Conservation (phyloP, 1,140 invertebrate genomes). For the Gonatopus flavifemur region DNA sequence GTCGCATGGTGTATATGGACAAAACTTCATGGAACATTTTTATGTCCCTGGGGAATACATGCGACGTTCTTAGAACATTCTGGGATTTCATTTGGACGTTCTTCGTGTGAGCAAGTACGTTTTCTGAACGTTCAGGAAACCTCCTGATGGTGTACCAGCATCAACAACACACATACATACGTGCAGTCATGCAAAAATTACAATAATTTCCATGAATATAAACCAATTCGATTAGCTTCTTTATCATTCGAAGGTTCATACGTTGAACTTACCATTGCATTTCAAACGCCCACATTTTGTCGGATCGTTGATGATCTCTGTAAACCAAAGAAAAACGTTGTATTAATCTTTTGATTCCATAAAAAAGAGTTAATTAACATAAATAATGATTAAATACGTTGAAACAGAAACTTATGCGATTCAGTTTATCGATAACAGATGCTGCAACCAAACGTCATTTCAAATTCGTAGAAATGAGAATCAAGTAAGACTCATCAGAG, state of each 20-base stretch:
- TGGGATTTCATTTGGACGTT: too few relatives aligned
- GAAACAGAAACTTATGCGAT: not conserved
- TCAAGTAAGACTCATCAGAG: conserved; percentile 7
- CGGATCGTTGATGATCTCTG: conserved; percentile 43
- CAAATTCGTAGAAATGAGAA: conserved; percentile 6
- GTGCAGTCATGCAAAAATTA: too few relatives aligned
- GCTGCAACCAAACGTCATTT: not conserved
- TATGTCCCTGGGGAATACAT: too few relatives aligned
- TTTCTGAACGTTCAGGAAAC: not conserved
- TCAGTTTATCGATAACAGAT: not conserved
- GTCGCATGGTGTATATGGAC: too few relatives aligned
- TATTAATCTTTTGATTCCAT: not conserved
- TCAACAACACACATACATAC: too few relatives aligned
- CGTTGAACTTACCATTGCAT: conserved; percentile 42
- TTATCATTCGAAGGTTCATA: too few relatives aligned
- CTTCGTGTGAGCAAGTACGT: not conserved
- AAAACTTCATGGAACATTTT: too few relatives aligned
- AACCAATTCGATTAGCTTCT: too few relatives aligned
- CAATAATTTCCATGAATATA: too few relatives aligned
- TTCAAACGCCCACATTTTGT: conserved; percentile 43
- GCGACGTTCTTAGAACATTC: too few relatives aligned
- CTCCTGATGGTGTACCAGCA: not conserved
- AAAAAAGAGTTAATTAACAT: not conserved
- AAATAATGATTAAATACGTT: not conserved
- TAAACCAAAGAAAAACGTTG: conserved; percentile 10